Percentiles rank a stretch among this genome's conserved stretches.
phyloP scores from a whole-genome alignment of 2,113 vertebrate genomes.

The Triplophysa dalaica region DNA sequence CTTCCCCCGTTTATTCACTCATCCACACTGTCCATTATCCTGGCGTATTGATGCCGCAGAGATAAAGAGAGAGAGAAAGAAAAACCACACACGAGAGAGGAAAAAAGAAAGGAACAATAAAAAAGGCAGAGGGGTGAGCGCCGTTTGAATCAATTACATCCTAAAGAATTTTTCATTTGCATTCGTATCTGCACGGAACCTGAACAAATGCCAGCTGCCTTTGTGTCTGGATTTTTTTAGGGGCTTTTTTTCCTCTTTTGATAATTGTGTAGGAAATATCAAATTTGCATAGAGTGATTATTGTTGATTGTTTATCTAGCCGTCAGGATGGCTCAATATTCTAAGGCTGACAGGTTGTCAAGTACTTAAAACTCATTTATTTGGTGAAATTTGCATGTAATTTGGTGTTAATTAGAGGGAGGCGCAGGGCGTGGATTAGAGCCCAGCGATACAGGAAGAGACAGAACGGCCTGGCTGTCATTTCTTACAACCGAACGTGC shows the following conservation, averaged over 20 bases:
- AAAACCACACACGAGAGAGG: conserved; percentile 61
- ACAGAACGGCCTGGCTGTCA: conserved; percentile 64
- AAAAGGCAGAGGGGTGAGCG: conserved; percentile 65
- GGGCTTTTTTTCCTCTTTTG: conserved; percentile 70
- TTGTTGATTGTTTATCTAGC: conserved; percentile 99
- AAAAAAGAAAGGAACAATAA: conserved; percentile 65
- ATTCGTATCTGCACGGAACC: conserved; percentile 79
- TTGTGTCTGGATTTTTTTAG: conserved; percentile 99
- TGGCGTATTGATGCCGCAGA: conserved; percentile 70
- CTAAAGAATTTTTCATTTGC: conserved; percentile 81
- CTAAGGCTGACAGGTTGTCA: conserved; percentile 97
- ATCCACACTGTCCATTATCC: conserved; percentile 66
- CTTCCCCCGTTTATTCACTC: conserved; percentile 42
- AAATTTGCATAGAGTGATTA: conserved; percentile 99
- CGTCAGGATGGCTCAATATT: conserved; percentile 98
- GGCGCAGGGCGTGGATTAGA: conserved; percentile 92
- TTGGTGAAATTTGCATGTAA: conserved; percentile 99
- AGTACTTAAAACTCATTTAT: conserved; percentile 99
- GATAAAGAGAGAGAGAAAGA: conserved; percentile 57
- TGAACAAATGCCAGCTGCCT: conserved; percentile 94
- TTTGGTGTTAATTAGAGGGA: conserved; percentile 95
- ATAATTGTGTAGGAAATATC: conserved; percentile 99
- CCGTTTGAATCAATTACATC: conserved; percentile 81
- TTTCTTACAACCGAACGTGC: conserved; percentile 26
- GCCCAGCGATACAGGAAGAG: conserved; percentile 84